Percentiles rank a stretch among this genome's conserved stretches.
These are phyloP conservation scores for Stylophora pistillata DNA, from an alignment of 64 coral and sea anemone genomes.

Conservation along the genomic window DNA sequence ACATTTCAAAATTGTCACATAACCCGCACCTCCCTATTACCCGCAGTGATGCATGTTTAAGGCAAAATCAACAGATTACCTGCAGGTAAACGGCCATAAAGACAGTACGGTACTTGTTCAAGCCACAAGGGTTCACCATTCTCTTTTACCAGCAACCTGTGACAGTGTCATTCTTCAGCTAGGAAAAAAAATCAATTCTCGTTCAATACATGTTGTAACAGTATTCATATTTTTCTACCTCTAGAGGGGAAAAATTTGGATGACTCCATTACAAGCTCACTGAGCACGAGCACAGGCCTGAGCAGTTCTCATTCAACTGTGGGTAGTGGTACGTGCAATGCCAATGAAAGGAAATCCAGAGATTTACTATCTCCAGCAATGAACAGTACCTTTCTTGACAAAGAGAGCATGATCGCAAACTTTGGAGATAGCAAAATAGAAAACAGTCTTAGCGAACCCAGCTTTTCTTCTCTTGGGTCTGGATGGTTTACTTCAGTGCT, in stretches of 20 bases:
- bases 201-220: not conserved
- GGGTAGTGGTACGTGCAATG: not conserved
- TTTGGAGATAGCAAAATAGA: constrained; percentile 37
- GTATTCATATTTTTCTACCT: not conserved
- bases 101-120: too few species aligned
- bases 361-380: not conserved
- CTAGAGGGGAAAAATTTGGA: constrained; percentile 15
- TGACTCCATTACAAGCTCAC: constrained; percentile 18
- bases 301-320: constrained; percentile 28
- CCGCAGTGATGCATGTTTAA: too few species aligned
- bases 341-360: not conserved
- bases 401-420: constrained; percentile 32
- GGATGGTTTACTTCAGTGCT: not conserved
- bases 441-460: constrained; percentile 5
- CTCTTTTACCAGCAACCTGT: too few species aligned
- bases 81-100: too few species aligned
- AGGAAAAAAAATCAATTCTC: not conserved
- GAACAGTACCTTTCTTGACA: constrained; percentile 11
- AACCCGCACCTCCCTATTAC: too few species aligned
- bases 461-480: not conserved
- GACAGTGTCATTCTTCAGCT: too few species aligned
- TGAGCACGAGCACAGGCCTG: constrained; percentile 4
- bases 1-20: too few species aligned
- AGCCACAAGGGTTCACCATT: too few species aligned
- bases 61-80: too few species aligned